Evolutionary conservation across 2,888 invertebrate species (phyloP).

Genomic region (Trypoxylon attenuatum): DNA sequence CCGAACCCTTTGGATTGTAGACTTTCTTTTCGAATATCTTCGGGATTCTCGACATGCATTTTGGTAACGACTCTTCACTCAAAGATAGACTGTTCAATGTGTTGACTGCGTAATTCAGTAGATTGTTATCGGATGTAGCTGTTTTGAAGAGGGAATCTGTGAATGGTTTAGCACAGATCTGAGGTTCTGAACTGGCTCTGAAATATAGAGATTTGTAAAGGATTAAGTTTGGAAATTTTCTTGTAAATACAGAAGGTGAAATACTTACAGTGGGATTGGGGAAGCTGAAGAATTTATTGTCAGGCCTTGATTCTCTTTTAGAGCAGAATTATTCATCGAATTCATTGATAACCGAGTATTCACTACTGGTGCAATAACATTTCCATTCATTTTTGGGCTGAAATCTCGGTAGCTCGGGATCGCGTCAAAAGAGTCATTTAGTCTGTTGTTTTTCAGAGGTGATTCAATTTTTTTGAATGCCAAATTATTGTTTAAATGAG

Average conservation of each 20-base stretch:
- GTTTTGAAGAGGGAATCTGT: too few species aligned
- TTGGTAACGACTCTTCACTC: constrained; percentile 50
- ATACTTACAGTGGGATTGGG: constrained; percentile 38
- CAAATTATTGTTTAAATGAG: constrained; percentile 40
- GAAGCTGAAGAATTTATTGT: too few species aligned
- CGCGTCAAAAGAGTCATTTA: neutral
- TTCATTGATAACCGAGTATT: constrained; percentile 5
- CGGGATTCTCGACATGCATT: constrained; percentile 63
- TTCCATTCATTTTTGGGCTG: constrained; percentile 7
- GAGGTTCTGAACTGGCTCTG: too few species aligned
- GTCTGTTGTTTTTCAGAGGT: constrained; percentile 17
- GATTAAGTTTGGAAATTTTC: too few species aligned
- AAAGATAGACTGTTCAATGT: constrained; percentile 75
- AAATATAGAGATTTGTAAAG: too few species aligned
- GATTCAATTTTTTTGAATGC: constrained; percentile 68
- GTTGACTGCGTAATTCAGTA: constrained; percentile 64
- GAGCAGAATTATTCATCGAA: constrained; percentile 5
- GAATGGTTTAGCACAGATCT: too few species aligned
- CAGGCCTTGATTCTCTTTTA: too few species aligned
- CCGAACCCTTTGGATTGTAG: constrained; percentile 76
- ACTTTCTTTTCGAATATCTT: constrained; percentile 76
- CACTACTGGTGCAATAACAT: constrained; percentile 6
- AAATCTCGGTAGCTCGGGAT: constrained; percentile 3
- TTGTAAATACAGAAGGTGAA: neutral
- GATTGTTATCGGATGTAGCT: constrained; percentile 8